phyloP scores from a whole-genome alignment of 2,113 vertebrate genomes.

The Lasiurus cinereus region DNA sequence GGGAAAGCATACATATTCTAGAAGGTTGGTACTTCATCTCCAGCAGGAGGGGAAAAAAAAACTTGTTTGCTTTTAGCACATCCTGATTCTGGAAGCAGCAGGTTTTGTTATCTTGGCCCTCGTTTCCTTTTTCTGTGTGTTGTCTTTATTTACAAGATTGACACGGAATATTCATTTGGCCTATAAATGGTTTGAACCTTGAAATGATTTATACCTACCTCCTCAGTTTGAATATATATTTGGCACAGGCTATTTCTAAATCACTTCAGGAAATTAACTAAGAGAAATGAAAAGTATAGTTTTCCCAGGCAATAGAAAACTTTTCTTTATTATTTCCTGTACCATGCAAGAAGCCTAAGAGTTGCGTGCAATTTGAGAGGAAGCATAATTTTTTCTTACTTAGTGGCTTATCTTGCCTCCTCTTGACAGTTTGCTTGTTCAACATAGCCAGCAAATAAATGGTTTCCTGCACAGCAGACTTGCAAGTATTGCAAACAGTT shows the following conservation, averaged over 20 bases:
- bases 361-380: neutral
- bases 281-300: slow-evolving; percentile 17
- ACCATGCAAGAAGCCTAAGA: neutral
- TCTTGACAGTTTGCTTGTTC: neutral
- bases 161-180: slow-evolving; percentile 10
- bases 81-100: slow-evolving; percentile 15
- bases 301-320: neutral
- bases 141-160: slow-evolving; percentile 35
- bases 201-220: neutral
- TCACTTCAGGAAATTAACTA: slow-evolving; percentile 36
- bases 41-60: no score
- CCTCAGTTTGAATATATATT: neutral
- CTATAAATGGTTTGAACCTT: slow-evolving; percentile 31
- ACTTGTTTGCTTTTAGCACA: neutral
- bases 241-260: neutral
- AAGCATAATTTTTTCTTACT: neutral
- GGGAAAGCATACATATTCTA: neutral
- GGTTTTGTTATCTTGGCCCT: neutral
- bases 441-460: neutral
- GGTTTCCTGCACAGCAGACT: neutral
- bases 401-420: neutral
- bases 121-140: slow-evolving; percentile 4
- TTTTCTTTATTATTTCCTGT: slow-evolving; percentile 1
- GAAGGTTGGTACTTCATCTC: neutral
- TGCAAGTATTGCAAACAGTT: neutral